Conservation (phyloP, 1,140 invertebrate genomes). For the Conus ventricosus region DNA sequence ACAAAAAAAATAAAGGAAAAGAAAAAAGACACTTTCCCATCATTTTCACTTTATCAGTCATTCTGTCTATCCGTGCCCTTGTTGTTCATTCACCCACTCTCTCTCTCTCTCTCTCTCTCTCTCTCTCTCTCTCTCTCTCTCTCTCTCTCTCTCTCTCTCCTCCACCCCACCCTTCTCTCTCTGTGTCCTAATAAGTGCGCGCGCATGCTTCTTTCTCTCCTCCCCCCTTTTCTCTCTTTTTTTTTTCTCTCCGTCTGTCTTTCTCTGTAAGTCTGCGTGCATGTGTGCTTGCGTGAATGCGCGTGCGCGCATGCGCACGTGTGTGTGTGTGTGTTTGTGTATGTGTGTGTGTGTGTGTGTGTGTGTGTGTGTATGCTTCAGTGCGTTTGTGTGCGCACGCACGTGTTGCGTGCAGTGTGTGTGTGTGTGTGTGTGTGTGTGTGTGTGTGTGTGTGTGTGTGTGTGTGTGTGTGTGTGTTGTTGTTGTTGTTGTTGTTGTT, state of each 20-base stretch:
- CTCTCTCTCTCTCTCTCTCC: slow-evolving; percentile 33
- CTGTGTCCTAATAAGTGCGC: not conserved
- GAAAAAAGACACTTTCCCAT: too few relatives aligned
- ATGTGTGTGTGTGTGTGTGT: too few relatives aligned
- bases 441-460: too few relatives aligned
- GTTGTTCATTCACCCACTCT: not conserved
- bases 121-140: slow-evolving; percentile 38
- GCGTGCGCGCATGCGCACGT: too few relatives aligned
- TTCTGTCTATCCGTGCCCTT: not conserved
- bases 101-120: slow-evolving; percentile 31
- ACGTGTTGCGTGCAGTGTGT: too few relatives aligned
- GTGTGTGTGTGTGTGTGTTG: too few relatives aligned
- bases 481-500: too few relatives aligned
- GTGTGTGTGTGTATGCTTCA: too few relatives aligned
- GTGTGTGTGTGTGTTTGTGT: too few relatives aligned
- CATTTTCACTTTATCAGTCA: not conserved
- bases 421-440: too few relatives aligned
- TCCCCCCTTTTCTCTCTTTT: not conserved
- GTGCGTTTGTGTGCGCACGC: too few relatives aligned
- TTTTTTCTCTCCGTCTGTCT: slow-evolving; percentile 29
- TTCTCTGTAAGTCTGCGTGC: slow-evolving; percentile 1
- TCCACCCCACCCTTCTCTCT: not conserved
- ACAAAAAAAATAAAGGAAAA: too few relatives aligned
- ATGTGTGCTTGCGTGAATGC: not conserved
- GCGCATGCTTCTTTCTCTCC: not conserved